Evolutionary conservation across 2,888 invertebrate genomes (phyloP).

Genomic region (Cephus pygmeus): DNA sequence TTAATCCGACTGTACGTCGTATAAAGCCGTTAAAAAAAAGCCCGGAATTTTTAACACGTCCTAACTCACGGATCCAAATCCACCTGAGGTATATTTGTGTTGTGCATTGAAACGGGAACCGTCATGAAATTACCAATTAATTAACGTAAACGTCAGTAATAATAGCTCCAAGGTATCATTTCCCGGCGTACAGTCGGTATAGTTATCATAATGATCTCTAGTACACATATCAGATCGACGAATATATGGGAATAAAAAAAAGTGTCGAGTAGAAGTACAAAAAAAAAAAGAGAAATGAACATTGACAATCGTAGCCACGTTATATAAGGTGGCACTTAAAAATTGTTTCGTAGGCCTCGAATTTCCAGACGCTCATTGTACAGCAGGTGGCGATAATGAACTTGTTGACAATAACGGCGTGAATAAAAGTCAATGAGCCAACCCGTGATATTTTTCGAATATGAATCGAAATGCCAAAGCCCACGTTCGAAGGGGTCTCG

Average conservation of each 20-base stretch:
- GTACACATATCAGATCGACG: neutral
- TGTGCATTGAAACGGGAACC: neutral
- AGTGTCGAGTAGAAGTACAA: no score
- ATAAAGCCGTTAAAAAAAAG: neutral
- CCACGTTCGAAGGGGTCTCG: neutral
- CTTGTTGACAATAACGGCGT: constrained; percentile 24
- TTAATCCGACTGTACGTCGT: neutral
- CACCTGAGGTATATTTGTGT: neutral
- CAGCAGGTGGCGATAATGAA: constrained; percentile 19
- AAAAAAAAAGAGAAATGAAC: no score
- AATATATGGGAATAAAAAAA: neutral
- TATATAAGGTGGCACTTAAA: neutral
- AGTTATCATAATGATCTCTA: neutral
- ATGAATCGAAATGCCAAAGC: constrained; percentile 41
- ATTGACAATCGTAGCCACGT: neutral
- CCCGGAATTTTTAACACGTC: neutral
- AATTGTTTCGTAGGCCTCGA: neutral
- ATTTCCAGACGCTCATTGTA: neutral
- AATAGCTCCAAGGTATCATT: constrained; percentile 55
- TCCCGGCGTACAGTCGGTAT: constrained; percentile 10
- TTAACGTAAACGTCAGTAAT: constrained; percentile 52
- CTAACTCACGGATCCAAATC: neutral
- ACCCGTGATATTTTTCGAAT: constrained; percentile 44
- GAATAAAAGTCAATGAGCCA: constrained; percentile 41
- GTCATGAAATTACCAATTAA: constrained; percentile 52